Evolutionary conservation across 2,113 vertebrate species (phyloP), one percentile per base, ranked within the genome.

Genomic region (Nesogale talazaci): DNA sequence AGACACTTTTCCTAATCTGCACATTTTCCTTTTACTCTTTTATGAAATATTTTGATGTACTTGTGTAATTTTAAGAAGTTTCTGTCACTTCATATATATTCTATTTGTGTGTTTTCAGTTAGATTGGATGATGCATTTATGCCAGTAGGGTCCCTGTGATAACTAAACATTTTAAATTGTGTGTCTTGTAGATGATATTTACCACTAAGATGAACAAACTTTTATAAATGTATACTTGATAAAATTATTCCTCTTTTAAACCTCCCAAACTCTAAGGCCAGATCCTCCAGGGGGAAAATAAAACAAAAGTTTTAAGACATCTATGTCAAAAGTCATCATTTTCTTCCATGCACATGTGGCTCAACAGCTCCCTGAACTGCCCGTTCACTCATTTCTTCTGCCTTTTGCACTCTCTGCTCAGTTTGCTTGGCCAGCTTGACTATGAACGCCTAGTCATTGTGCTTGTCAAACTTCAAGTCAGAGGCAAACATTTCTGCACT

Each of bases 241-340:
- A 31, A 10, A 86, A 14, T 6, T 46, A n/a, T 2, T 23, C 16
- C 25, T 87, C 72, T 84, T 81, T 81, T 89, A 81, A 84, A 61
- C 2, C 0, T 0, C 82, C 22, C 2, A 46, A 7, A 70, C 0
- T 63, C 59, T 79, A 27, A 69, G 14, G n/a, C 85, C 4, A 80
- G 17, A 65, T 57, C n/a, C 79, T 90, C 89, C 40, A 92, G 46
- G 46, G 42, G 46, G n/a, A 76, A 95, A 34, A 88, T 85, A 75
- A 75, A 76, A 25, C n/a, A 92, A 75, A 76, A 19, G 72, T 36
- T 27, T 56, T 19, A 42, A 12, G 4, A 19, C 0, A 25, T 22
- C 4, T 40, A 57, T 8, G n/a, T 74, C 23, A 59, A 69, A 77
- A 70, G 86, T 69, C 69, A 69, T 36, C 69, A 15, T 57, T 87